Conservation (phyloP, 2,113 vertebrate genomes). For the Cynoglossus semilaevis region DNA sequence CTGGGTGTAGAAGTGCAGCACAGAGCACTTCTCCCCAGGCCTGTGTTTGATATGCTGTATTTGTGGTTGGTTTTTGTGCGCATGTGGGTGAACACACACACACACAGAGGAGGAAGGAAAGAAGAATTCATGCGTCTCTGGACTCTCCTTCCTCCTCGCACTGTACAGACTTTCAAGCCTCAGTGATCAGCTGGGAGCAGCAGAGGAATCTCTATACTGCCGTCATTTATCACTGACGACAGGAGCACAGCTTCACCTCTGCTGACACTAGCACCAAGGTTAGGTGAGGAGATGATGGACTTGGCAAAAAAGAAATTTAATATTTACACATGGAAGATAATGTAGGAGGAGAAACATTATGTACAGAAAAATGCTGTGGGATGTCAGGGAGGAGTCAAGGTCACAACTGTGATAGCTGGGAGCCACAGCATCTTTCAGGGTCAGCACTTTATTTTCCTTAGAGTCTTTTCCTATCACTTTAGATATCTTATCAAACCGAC, state of each 20-base stretch:
- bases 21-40: constrained; percentile 18
- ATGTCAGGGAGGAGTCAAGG: no score
- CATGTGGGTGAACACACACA: constrained; percentile 24
- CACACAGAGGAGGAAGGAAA: constrained; percentile 7
- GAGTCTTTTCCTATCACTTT: no score
- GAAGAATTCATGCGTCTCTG: constrained; percentile 13
- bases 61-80: constrained; percentile 24
- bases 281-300: constrained; percentile 10
- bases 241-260: constrained; percentile 31
- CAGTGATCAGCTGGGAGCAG: constrained; percentile 37
- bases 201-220: constrained; percentile 20
- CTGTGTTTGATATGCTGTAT: constrained; percentile 42
- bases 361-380: no score
- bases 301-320: no score
- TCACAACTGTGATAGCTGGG: no score
- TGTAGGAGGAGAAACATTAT: background rate
- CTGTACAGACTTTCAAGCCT: constrained; percentile 48
- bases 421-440: no score
- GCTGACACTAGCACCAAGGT: constrained; percentile 14
- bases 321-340: no score
- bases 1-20: constrained; percentile 26
- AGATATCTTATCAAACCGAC: no score
- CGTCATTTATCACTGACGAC: constrained; percentile 41
- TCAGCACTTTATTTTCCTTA: no score
- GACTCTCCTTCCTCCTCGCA: constrained; percentile 41